phyloP scores from a whole-genome alignment of 2,797 vertebrate species.

The Manis crassicaudata region DNA sequence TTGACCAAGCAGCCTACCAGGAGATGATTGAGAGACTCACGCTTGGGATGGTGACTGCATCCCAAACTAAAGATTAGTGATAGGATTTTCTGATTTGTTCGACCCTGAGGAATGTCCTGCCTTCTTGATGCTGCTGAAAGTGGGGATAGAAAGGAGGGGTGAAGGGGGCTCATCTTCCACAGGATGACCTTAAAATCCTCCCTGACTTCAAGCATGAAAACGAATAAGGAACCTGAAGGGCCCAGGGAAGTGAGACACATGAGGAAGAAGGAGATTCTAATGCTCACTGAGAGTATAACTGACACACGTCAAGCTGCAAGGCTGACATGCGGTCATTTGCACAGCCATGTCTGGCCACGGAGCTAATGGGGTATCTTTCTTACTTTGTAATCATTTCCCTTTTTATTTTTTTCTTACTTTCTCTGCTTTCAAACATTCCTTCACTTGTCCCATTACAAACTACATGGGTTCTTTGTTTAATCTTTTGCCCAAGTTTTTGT shows the following conservation, averaged over 20 bases:
- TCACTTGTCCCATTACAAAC: neutral
- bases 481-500: neutral
- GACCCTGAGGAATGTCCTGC: neutral
- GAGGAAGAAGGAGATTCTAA: too few relatives aligned
- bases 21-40: neutral
- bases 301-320: too few relatives aligned
- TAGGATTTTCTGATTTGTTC: too few relatives aligned
- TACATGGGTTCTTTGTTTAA: neutral
- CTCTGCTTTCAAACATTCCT: neutral
- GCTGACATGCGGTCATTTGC: rapidly evolving
- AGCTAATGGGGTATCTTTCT: neutral
- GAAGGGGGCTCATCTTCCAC: neutral
- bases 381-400: neutral
- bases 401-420: neutral
- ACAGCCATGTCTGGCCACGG: rapidly evolving
- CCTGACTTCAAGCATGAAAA: neutral
- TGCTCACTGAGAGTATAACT: rapidly evolving
- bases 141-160: rapidly evolving
- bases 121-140: neutral
- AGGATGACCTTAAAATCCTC: neutral
- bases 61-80: neutral
- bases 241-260: rapidly evolving
- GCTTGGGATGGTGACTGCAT: neutral
- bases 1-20: neutral
- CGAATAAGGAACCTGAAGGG: neutral